Evolutionary conservation across 2,888 invertebrate genomes (phyloP).

Genomic region (Metallyticus violacea): DNA sequence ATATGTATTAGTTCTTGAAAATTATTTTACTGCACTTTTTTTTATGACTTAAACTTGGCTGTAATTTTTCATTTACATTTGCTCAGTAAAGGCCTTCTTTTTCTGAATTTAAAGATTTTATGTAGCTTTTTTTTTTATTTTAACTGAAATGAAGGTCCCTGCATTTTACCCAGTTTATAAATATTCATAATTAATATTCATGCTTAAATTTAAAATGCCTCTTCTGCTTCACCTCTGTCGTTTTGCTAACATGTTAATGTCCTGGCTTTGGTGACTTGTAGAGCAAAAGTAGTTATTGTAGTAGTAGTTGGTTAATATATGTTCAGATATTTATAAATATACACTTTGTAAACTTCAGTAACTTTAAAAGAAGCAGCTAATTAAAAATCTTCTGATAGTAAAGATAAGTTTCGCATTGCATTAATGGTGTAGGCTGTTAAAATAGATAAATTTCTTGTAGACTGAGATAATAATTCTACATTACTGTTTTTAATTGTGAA

Average conservation of each 20-base stretch:
- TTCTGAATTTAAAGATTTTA: slow-evolving; percentile 3
- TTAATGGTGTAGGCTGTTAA: not conserved
- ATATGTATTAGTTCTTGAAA: not conserved
- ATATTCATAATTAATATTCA: not conserved
- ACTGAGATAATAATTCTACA: not conserved
- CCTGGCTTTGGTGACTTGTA: slow-evolving; percentile 15
- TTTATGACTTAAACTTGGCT: not conserved
- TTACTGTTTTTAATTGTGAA: not conserved
- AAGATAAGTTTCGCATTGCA: not conserved
- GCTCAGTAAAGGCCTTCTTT: slow-evolving; percentile 24
- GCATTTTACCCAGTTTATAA: slow-evolving; percentile 14
- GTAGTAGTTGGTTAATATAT: not conserved
- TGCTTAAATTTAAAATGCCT: slow-evolving; percentile 11
- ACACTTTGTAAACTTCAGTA: not conserved
- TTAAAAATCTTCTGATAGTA: not conserved
- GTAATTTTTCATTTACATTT: not conserved
- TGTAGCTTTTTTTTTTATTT: slow-evolving; percentile 19
- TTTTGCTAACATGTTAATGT: slow-evolving; percentile 14
- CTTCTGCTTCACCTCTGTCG: slow-evolving; percentile 13
- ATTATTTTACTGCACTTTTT: not conserved
- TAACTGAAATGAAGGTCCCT: slow-evolving; percentile 19
- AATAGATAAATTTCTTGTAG: not conserved
- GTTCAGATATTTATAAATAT: not conserved
- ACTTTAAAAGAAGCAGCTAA: not conserved
- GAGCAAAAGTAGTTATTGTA: slow-evolving; percentile 7